Base-by-base conservation (phyloP, 37 sponge, comb jelly and placozoan species). In the Cladorhizidae sp. region DNA sequence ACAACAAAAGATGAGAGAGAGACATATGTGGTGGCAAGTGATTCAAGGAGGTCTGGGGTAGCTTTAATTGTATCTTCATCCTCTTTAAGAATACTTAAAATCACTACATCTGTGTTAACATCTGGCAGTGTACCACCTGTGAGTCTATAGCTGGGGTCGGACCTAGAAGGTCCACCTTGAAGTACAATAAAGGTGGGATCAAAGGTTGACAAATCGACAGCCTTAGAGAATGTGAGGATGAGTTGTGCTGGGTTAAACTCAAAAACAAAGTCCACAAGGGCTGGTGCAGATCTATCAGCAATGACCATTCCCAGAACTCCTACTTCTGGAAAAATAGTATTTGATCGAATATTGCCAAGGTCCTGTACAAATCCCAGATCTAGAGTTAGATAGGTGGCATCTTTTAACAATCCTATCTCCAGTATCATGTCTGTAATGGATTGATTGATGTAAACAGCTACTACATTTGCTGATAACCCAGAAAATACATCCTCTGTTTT, bases 171-270 rank as follows among this genome's bases (percentile, higher is more conserved):
- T 41, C 78, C 79, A 17, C 73, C 71, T 38, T 90, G 88, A 1
- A 96, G 73, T 40, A 85, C 88, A 38, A 96, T 67, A 45, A 81
- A 78, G 22, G 88, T 84, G 6, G 90, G 83, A 35, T 90, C 90
- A 72, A 96, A 85, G 18, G 88, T 85, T 23, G 82, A 82, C 6
- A 68, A 56, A 38, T 86, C 82, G 72, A 96, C 58, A 23, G 85
- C 83, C 57, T 96, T 92, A 42, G 74, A 64, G 68, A 96, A 96
- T 14, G 91, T 84, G 31, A 96, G 73, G 21, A 73, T 67, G 42
- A 96, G 32, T 0, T 75, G 69, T 54, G 84, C 91, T 49, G 89
- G 90, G 43, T 91, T 77, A 41, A 85, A 85, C 36, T 90, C 83
- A 70, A 93, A 70, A 17, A 82, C 64, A 58, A 93, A 96, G 41